Evolutionary conservation across 2,797 vertebrate genomes (phyloP), one percentile per base, ranked within the genome.

Genomic region (Bryconaethiops microstoma): DNA sequence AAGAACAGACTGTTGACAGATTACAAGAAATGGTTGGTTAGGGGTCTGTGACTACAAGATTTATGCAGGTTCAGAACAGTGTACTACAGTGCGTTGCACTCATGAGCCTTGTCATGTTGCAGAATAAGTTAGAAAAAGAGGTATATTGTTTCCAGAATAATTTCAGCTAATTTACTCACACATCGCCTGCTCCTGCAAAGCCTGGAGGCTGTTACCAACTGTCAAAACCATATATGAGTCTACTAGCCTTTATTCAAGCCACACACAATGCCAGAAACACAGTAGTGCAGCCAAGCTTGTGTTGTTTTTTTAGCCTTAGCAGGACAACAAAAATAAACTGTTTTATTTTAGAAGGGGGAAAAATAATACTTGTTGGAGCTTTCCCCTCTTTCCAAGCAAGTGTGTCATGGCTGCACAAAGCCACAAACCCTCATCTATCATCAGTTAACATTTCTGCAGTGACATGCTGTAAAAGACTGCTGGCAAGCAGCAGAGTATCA

Each of bases 71-170:
- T 68, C 7, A 68, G 23, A 74, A 68, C 35, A 19, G 74, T 54
- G 50, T 45, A 60, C 45, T 71, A 1, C 45, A 76, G 60, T 42
- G 73, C 74, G 64, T 12, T 76, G 67, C 71, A 60, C 70, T n/a
- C 21, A 70, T 63, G 40, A 73, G 77, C 79, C 42, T 10, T 63
- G 40, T 71, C 45, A 60, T 67, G 78, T 79, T 67, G 71, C 60
- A 78, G 52, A 29, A 52, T 70, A 81, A 4, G n/a, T 63, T 63
- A 85, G 63, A 76, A 81, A 77, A 29, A 64, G 82, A 85, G 85
- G 83, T 87, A 76, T 85, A 72, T 84, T 82, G 81, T 67, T 77
- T 57, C 72, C 64, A 60, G 64, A 68, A 67, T 81, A 39, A 74
- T 77, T 64, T 74, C 29, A 74, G 76, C 64, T 83, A 68, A 78